Conservation (phyloP, 37 sponge, comb jelly and placozoan genomes). For the Halichondria panicea region DNA sequence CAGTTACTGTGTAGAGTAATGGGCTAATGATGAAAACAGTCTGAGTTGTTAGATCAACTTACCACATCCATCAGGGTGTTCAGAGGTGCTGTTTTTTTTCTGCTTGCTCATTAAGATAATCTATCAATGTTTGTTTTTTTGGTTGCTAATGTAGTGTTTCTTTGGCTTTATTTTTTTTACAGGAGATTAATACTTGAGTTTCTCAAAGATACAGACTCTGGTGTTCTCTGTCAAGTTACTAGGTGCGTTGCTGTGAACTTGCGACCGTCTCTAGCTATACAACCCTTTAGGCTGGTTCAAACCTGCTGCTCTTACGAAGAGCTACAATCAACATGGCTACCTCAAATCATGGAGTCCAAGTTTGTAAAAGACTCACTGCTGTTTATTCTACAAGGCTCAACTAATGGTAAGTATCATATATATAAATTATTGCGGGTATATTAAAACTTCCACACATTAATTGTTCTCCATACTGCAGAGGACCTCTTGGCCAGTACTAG, state of each 20-base stretch:
- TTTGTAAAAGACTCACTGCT: neutral
- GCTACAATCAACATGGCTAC: neutral
- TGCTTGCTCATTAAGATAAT: too few relatives aligned
- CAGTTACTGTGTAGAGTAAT: too few relatives aligned
- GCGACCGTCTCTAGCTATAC: too few relatives aligned
- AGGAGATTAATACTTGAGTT: neutral
- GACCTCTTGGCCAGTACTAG: slow-evolving; percentile 6
- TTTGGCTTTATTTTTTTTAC: neutral
- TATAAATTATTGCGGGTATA: too few relatives aligned
- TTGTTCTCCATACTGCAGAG: too few relatives aligned
- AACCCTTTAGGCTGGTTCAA: neutral
- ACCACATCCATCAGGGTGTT: too few relatives aligned
- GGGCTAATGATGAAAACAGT: too few relatives aligned
- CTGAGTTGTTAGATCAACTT: too few relatives aligned
- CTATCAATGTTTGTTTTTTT: too few relatives aligned
- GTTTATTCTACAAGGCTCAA: neutral
- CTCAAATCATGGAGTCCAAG: neutral
- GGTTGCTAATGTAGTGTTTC: too few relatives aligned
- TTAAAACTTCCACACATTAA: too few relatives aligned
- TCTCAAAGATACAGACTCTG: neutral
- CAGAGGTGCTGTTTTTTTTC: too few relatives aligned
- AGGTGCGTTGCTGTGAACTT: neutral
- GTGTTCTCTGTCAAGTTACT: neutral
- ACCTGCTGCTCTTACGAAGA: neutral
- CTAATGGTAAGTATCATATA: neutral